A percentile compares a stretch with the other conserved stretches of the same genome.
Conservation (phyloP, 2,888 invertebrate genomes). For the Rhagium mordax region DNA sequence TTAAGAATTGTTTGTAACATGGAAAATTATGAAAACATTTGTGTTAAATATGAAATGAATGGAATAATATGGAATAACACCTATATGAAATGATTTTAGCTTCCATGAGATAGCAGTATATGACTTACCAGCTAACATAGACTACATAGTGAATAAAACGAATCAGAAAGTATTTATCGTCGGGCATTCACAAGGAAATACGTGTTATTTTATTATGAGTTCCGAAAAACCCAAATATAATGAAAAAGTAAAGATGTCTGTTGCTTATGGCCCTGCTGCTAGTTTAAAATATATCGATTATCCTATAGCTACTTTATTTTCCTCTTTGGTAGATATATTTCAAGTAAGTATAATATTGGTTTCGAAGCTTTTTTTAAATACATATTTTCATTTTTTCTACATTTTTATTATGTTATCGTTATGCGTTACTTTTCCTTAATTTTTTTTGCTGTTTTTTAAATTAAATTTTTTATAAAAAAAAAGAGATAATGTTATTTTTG, state of each 20-base stretch:
- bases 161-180: constrained; percentile 78
- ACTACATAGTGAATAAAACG: constrained; percentile 76
- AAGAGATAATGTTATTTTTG: too few relatives aligned
- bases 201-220: constrained; percentile 78
- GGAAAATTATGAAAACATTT: too few relatives aligned
- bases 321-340: neutral
- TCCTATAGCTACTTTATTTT: neutral
- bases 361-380: neutral
- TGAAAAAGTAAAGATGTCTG: constrained; percentile 76
- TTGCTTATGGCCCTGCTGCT: constrained; percentile 75
- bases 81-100: constrained; percentile 66
- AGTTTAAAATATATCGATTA: constrained; percentile 5
- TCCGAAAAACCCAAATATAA: constrained; percentile 77
- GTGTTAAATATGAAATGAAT: too few relatives aligned
- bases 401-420: too few relatives aligned
- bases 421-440: too few relatives aligned
- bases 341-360: constrained; percentile 15
- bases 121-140: constrained; percentile 86
- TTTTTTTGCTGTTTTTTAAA: too few relatives aligned
- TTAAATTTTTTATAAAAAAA: too few relatives aligned
- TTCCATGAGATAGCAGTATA: constrained; percentile 86
- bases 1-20: too few relatives aligned
- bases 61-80: too few relatives aligned
- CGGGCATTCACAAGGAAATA: constrained; percentile 86
- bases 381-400: neutral